Evolutionary conservation across 2,888 invertebrate genomes (phyloP), one percentile per base, ranked within the genome.

Genomic region (Hanleya hanleyi): DNA sequence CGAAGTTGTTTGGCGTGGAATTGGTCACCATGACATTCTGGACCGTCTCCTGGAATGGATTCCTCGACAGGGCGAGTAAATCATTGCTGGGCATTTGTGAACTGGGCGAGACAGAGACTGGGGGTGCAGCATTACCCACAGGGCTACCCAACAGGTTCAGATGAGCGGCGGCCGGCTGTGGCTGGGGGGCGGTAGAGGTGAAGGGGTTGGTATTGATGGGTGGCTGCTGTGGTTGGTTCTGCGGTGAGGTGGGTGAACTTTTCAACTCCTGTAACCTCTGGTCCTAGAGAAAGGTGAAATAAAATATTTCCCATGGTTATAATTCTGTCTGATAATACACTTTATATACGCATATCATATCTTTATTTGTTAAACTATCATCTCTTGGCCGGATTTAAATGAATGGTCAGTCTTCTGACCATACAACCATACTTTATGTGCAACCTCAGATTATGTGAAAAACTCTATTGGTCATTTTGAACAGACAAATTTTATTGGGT

Each of bases 51-150:
- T 96, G 95, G 90, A 97, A 98, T 12, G 97, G 97, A 92, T 97
- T 97, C 61, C 95, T 95, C 68, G 86, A 83, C 79, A 97, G 92
- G 86, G 96, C 95, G 70, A 97, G 92, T 80, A 97, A 92, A 91
- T 97, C 96, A 86, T 97, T 97, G 18, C 96, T 96, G 32, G 97
- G 95, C 66, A 33, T 35, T 50, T 70, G 12, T 50, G 66, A 7
- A 7, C 47, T 64, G 33, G 49, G 26, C 15, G 65, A 51, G 5
- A 37, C 33, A 26, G 38, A 33, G n/a, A 26, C 49, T 1, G 57
- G 32, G 7, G 66, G 41, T n/a, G 68, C 61, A 38, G 64, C 47
- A 35, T 22, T n/a, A 47, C 70, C 49, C 18, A 70, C 67, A 0
- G 70, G 69, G 68, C 71, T 76, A 12, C 77, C 77, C 51, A 80